Conservation (phyloP, 2,113 vertebrate species). For the Rhodinocichla rosea region DNA sequence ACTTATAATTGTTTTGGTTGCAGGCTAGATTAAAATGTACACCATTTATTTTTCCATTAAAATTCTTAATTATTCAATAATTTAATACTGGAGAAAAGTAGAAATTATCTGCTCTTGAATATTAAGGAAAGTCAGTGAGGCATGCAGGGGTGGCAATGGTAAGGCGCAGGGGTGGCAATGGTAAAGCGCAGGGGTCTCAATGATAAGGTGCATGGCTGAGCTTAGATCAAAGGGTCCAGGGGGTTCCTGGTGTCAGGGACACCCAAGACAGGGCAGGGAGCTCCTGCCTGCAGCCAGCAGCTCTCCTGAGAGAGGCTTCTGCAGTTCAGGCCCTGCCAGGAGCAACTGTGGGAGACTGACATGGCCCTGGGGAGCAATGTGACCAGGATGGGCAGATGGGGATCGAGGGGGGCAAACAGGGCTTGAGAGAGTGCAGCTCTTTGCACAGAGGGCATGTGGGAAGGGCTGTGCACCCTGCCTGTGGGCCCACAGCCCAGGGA, state of each 20-base stretch:
- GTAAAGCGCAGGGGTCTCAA: background rate
- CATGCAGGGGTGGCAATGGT: background rate
- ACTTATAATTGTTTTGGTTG: background rate
- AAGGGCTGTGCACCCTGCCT: background rate
- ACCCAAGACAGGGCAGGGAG: background rate
- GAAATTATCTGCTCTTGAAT: background rate
- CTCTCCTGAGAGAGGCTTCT: background rate
- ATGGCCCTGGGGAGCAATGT: background rate
- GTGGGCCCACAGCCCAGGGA: background rate
- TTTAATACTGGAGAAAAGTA: background rate
- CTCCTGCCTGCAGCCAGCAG: background rate
- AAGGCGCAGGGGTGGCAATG: background rate
- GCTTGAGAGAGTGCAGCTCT: background rate
- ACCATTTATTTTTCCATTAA: background rate
- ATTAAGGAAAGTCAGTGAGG: background rate
- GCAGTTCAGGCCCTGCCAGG: background rate
- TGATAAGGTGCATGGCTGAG: background rate
- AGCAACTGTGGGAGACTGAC: background rate
- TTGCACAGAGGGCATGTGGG: accelerated
- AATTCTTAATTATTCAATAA: background rate
- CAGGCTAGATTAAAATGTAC: background rate
- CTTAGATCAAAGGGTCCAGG: accelerated
- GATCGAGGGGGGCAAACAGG: background rate
- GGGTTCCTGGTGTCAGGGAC: background rate
- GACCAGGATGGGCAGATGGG: background rate